phyloP scores from a whole-genome alignment of 92 coral and sea anemone genomes.

The Phenganax marumi region DNA sequence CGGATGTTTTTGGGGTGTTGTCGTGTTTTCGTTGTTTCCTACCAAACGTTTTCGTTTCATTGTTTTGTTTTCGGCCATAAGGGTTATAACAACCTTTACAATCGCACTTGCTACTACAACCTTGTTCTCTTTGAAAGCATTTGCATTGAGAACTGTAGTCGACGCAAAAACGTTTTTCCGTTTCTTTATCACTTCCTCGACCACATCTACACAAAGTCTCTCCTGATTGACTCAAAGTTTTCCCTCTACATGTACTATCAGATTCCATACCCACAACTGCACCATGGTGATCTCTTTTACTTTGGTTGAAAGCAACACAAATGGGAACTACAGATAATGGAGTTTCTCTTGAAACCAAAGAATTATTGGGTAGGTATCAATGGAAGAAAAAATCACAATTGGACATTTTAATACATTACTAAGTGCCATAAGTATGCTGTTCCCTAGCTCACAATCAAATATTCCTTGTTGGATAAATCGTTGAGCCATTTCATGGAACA shows the following conservation, averaged over 20 bases:
- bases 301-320: constrained; percentile 37
- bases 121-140: constrained; percentile 48
- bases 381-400: constrained; percentile 41
- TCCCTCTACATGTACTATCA: too few species aligned
- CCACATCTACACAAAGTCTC: constrained; percentile 45
- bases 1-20: constrained; percentile 45
- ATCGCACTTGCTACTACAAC: constrained; percentile 51
- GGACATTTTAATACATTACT: constrained; percentile 43
- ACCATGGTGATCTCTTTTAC: constrained; percentile 49
- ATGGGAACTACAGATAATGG: constrained; percentile 29
- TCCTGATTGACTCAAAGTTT: constrained; percentile 1
- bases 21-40: constrained; percentile 58
- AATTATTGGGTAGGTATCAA: too few species aligned
- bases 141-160: constrained; percentile 51
- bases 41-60: constrained; percentile 6
- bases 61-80: constrained; percentile 44
- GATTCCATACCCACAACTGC: constrained; percentile 10
- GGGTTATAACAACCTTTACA: constrained; percentile 59
- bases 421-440: constrained; percentile 46
- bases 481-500: constrained; percentile 41
- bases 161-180: constrained; percentile 42
- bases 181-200: constrained; percentile 51
- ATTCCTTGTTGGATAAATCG: constrained; percentile 42
- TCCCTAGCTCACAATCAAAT: too few species aligned
- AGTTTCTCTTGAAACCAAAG: constrained; percentile 16